Percentiles rank a stretch among this genome's conserved stretches.
Evolutionary conservation across 2,113 vertebrate genomes (phyloP).

Genomic region (Nansenia antarctica): DNA sequence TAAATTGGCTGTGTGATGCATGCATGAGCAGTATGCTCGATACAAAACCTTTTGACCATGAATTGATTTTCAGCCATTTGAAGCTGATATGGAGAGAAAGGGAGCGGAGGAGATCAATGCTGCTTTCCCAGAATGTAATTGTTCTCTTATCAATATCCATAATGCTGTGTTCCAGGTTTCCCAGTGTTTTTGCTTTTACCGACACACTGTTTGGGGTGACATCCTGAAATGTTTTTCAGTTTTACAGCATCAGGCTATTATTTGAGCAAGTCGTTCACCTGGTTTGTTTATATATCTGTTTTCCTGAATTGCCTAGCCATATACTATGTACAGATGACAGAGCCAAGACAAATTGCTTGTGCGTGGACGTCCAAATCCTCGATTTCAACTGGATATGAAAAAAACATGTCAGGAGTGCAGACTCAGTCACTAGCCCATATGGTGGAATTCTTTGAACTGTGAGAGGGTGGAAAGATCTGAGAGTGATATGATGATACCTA

Average conservation of each 20-base stretch:
- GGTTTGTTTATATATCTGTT: not conserved
- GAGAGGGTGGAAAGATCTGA: not conserved
- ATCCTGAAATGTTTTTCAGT: not conserved
- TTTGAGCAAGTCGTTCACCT: not conserved
- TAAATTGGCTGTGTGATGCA: not conserved
- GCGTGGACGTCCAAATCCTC: not conserved
- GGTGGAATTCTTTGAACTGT: not conserved
- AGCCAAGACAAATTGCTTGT: not conserved
- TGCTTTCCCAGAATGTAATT: not conserved
- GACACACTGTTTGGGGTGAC: not conserved
- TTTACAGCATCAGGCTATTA: not conserved
- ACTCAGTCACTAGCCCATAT: not conserved
- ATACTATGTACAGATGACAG: no score
- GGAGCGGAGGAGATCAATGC: not conserved
- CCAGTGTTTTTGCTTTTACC: constrained; percentile 13
- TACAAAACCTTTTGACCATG: constrained; percentile 2
- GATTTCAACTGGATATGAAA: no score
- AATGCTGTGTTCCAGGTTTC: not conserved
- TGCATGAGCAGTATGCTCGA: not conserved
- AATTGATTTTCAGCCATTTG: not conserved
- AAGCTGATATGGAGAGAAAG: no score
- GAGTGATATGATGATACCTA: no score
- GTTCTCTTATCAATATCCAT: not conserved
- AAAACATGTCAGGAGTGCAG: not conserved
- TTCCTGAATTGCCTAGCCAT: not conserved